Conservation (phyloP, 2,113 vertebrate species). For the Phyllopteryx taeniolatus region DNA sequence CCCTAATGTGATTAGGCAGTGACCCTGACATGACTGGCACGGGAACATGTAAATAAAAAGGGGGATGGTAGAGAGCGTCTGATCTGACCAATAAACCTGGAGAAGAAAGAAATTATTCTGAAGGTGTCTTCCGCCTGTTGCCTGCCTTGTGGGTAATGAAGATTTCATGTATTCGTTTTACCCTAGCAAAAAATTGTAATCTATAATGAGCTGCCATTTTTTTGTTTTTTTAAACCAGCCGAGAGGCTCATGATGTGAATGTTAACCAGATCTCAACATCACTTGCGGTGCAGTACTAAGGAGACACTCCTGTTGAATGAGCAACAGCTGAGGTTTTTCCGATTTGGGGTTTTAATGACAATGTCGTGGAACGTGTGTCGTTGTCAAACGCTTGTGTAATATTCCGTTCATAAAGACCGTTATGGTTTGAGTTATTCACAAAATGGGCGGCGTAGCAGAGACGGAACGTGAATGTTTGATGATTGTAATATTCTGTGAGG, state of each 20-base stretch:
- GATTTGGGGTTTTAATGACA: conserved; percentile 34
- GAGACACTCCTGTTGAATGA: conserved; percentile 57
- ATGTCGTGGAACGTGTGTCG: conserved; percentile 13
- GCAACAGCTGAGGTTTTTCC: conserved; percentile 18
- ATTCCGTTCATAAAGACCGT: neutral
- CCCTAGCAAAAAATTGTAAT: conserved; percentile 71
- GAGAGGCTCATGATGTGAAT: conserved; percentile 72
- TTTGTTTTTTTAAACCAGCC: conserved; percentile 69
- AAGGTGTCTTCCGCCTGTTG: conserved; percentile 67
- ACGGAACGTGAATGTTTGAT: conserved; percentile 58
- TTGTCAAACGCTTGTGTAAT: conserved; percentile 19
- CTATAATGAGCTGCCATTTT: conserved; percentile 81
- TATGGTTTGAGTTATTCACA: conserved; percentile 10
- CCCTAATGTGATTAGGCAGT: conserved; percentile 70
- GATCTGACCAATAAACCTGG: conserved; percentile 66
- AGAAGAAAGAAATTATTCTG: conserved; percentile 71
- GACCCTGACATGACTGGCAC: conserved; percentile 73
- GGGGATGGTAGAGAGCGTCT: conserved; percentile 14
- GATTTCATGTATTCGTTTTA: conserved; percentile 82
- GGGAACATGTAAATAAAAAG: conserved; percentile 60
- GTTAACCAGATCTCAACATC: conserved; percentile 62
- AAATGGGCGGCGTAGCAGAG: neutral
- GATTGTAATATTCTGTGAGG: conserved; percentile 61
- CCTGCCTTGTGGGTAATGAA: conserved; percentile 79
- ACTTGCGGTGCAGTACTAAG: conserved; percentile 50